These are phyloP conservation scores for Rotaria sp. DNA, from an alignment of 2,888 invertebrate species.

Conservation along the genomic window DNA sequence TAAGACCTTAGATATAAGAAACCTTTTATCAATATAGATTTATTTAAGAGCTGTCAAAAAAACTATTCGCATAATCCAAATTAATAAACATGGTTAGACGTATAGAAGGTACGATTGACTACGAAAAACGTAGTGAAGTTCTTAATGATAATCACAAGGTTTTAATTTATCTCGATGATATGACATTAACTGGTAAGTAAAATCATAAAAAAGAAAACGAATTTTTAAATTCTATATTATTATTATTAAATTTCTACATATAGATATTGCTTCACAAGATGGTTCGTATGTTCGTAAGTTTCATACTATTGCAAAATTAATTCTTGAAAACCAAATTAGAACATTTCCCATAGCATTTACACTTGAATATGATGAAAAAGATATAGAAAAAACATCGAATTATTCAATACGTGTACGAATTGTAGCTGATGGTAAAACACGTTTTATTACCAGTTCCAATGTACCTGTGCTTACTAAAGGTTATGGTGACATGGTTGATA, in stretches of 20 bases:
- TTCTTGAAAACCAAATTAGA: background rate
- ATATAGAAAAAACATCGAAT: background rate
- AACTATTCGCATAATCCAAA: background rate
- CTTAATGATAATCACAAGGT: slow-evolving; percentile 23
- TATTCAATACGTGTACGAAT: slow-evolving; percentile 18
- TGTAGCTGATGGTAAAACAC: slow-evolving; percentile 26
- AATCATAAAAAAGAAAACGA: background rate
- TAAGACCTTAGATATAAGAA: background rate
- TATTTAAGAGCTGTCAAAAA: background rate
- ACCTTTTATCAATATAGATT: background rate
- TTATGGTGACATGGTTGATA: background rate
- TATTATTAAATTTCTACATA: background rate
- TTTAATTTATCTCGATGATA: slow-evolving; percentile 26
- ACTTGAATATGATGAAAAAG: slow-evolving; percentile 29
- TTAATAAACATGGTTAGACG: background rate
- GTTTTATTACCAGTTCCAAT: background rate
- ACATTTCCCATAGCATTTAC: background rate
- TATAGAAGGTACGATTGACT: background rate
- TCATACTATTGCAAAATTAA: slow-evolving; percentile 22
- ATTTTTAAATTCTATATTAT: background rate
- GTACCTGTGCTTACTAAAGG: background rate
- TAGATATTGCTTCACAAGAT: slow-evolving; percentile 23
- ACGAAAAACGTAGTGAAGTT: slow-evolving; percentile 12
- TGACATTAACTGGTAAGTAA: slow-evolving; percentile 19
- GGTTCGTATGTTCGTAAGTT: slow-evolving; percentile 6